Conservation (phyloP, 2,113 vertebrate genomes). For the Centropristis striata region DNA sequence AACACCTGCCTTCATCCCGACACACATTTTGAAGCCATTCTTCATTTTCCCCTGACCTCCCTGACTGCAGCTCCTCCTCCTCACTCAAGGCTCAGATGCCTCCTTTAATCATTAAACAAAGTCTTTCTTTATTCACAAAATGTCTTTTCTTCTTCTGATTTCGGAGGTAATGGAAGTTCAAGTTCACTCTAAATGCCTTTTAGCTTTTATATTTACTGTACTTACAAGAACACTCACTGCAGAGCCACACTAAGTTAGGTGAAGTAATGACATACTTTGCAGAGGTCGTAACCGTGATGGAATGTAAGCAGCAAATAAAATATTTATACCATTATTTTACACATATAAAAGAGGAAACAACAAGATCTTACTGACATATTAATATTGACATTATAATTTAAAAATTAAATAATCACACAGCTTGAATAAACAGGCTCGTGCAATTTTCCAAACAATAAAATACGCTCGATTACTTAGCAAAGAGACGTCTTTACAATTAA, state of each 20-base stretch:
- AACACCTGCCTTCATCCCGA: slow-evolving; percentile 23
- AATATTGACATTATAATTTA: slow-evolving; percentile 1
- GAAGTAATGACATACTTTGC: slow-evolving; percentile 3
- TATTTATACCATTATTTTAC: background rate
- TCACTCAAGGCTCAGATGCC: slow-evolving; percentile 64
- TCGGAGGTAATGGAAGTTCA: slow-evolving; percentile 36
- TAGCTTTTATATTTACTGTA: slow-evolving; percentile 10
- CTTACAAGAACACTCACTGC: background rate
- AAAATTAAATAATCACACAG: slow-evolving; percentile 9
- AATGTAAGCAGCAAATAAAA: slow-evolving; percentile 9
- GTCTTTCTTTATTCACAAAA: slow-evolving; percentile 71
- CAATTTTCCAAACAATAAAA: slow-evolving; percentile 55
- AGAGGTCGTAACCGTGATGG: background rate
- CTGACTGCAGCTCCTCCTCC: slow-evolving; percentile 49
- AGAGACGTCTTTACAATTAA: slow-evolving; percentile 82
- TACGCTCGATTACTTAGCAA: slow-evolving; percentile 59
- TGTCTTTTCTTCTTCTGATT: slow-evolving; percentile 45
- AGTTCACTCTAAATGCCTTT: slow-evolving; percentile 40
- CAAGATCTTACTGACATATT: background rate
- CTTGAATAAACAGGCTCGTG: slow-evolving; percentile 34
- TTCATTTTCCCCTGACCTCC: slow-evolving; percentile 61
- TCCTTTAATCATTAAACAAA: slow-evolving; percentile 79
- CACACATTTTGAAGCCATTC: slow-evolving; percentile 44
- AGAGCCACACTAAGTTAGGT: slow-evolving; percentile 2
- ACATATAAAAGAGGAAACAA: background rate